Evolutionary conservation across 2,797 vertebrate genomes (phyloP).

Genomic region (Smutsia temminckii): DNA sequence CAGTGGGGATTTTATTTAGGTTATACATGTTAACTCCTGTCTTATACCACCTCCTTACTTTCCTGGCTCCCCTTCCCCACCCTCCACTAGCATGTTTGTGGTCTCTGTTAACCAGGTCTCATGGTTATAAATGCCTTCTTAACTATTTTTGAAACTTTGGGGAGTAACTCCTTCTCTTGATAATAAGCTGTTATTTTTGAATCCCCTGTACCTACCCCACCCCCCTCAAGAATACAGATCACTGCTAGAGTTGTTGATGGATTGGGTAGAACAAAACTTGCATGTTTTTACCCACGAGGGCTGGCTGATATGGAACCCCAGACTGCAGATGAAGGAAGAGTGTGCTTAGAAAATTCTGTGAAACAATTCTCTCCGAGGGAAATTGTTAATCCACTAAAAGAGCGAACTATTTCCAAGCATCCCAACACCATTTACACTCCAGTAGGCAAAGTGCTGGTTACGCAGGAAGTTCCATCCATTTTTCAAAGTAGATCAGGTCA

Average conservation of each 20-base stretch:
- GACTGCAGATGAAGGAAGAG: background rate
- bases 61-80: background rate
- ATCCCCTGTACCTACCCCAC: background rate
- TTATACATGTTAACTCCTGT: background rate
- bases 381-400: constrained; percentile 48
- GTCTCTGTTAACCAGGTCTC: background rate
- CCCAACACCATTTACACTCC: constrained; percentile 10
- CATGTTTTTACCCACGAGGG: background rate
- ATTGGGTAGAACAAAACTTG: background rate
- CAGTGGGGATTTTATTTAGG: background rate
- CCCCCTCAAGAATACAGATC: background rate
- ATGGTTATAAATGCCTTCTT: background rate
- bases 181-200: background rate
- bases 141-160: background rate
- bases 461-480: background rate
- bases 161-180: background rate
- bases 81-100: background rate
- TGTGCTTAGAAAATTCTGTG: background rate
- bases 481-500: constrained; percentile 32
- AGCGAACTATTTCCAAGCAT: constrained; percentile 43
- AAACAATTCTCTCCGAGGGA: constrained; percentile 18
- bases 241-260: background rate
- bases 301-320: background rate
- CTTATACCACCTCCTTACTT: background rate
- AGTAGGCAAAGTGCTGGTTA: constrained; percentile 39